Base-by-base conservation (phyloP, 2,113 vertebrate genomes). In the Bos indicus region DNA sequence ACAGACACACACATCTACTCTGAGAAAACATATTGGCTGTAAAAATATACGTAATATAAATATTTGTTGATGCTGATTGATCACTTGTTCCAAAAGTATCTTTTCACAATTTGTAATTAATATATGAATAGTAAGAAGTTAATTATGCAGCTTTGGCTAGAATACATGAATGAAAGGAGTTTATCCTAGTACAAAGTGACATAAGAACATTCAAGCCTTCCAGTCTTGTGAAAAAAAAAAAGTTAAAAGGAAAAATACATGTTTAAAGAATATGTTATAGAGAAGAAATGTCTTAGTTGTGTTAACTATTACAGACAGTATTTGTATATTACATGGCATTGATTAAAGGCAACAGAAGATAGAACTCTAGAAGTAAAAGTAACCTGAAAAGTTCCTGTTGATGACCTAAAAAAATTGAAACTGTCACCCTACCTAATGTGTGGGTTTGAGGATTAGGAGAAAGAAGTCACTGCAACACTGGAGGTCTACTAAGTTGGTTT, bases 341-440 rank as follows among this genome's bases (percentile, higher is more conserved):
- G 30, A 54, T 64, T 60, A 96, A 90, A 28, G 56, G 67, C 40
- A 82, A 46, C 13, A 64, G 77, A 78, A 48, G 74, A 36, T 59
- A 88, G 30, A 91, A 93, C 25, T 36, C 40, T 74, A 89, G 19
- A 94, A 93, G 43, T 36, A 64, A 95, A 95, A 93, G 19, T 62
- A 91, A 59, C 16, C 52, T 77, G 59, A 89, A 51, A 84, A 15
- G 16, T 89, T 96, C 17, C 52, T 88, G 7, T 13, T 48, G 78
- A 96, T 88, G 17, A 74, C 46, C 95, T 92, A 40, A 96, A 94
- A 78, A 90, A 94, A 80, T 83, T 56, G 62, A 80, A 67, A 77
- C 26, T 60, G 36, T 89, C 62, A 95, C 64, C 30, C 25, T 23
- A 57, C 51, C 15, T 84, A 48, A 48, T 74, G 52, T 40, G 25